phyloP scores from a whole-genome alignment of 2,888 invertebrate species.

The Nomada ferruginata region DNA sequence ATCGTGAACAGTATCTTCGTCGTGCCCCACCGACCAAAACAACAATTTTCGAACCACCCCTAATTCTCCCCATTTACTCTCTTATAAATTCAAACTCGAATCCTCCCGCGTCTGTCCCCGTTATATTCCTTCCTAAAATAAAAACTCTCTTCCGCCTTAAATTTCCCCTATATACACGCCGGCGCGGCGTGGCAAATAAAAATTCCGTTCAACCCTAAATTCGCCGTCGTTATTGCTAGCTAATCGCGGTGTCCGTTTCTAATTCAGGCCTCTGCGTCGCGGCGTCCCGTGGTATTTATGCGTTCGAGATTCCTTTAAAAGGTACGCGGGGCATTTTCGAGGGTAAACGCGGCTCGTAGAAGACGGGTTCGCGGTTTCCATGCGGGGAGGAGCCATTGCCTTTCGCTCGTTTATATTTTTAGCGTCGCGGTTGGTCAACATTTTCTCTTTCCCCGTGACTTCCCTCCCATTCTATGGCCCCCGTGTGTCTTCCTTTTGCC shows the following conservation, averaged over 20 bases:
- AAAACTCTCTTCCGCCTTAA: too few species aligned
- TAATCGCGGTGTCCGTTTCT: slow-evolving; percentile 13
- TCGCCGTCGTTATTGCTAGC: background rate
- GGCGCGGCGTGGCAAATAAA: too few species aligned
- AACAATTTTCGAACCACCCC: too few species aligned
- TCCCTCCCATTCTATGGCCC: slow-evolving; percentile 17
- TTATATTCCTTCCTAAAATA: too few species aligned
- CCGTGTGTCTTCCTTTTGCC: slow-evolving; percentile 56
- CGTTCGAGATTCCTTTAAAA: slow-evolving; percentile 60
- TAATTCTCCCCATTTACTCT: too few species aligned
- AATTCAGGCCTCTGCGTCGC: slow-evolving; percentile 24
- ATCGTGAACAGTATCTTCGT: background rate
- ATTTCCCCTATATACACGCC: too few species aligned
- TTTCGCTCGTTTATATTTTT: slow-evolving; percentile 75
- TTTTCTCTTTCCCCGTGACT: slow-evolving; percentile 63
- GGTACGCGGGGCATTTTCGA: slow-evolving; percentile 68
- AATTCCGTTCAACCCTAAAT: background rate
- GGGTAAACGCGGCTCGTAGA: slow-evolving; percentile 70
- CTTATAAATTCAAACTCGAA: too few species aligned
- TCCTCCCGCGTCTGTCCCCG: too few species aligned
- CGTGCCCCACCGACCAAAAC: too few species aligned
- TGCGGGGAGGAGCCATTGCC: slow-evolving; percentile 70
- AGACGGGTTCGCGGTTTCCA: slow-evolving; percentile 12
- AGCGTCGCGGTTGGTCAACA: slow-evolving; percentile 75
- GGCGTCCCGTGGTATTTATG: slow-evolving; percentile 48